Base-by-base conservation (phyloP, 2,888 invertebrate species). In the Trissonchulus latispiculum region DNA sequence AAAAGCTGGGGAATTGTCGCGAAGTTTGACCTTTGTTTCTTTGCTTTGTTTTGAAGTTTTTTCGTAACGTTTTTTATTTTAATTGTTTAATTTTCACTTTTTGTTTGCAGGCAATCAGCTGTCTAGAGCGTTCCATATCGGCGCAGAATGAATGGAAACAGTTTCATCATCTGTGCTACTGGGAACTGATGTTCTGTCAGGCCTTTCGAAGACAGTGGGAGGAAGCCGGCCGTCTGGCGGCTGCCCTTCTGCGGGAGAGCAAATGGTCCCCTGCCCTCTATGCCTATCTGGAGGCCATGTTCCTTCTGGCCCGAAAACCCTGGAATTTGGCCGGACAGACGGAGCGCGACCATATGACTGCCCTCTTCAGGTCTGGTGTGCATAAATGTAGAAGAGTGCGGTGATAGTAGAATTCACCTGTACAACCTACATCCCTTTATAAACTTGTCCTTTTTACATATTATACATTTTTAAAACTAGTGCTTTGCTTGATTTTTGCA, bases 221-320 rank as follows among this genome's bases (percentile, higher is more conserved):
- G 70, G 87, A 90, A 77, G 91, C 93, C 0, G 87, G 90, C 59
- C 83, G 85, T 31, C 93, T 89, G 83, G 90, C 92, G 0, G 87
- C 87, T 70, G 86, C 86, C 72, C 86, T 95, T 70, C 86, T 90
- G 1, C 87, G 89, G 72, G 89, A 91, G 77, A 94, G 93, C 81
- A 89, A 90, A 72, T 97, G 96, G 96, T 95, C 95, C 1, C 88
- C 89, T 72, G 91, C 93, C 0, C 91, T 93, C 72, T 95, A 95
- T 84, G 89, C 90, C 68, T 97, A 95, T 85, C 90, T 92, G 79
- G 90, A 90, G 80, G 94, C 93, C 0, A 89, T 90, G 0, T 89
- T 93, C 80, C 86, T 94, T 82, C 86, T 81, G 33, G 80, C 81
- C 23, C 79, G 81, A 70, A 77, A 77, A 74, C 73, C 3, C 74